Evolutionary conservation across 2,113 vertebrate species (phyloP).

Genomic region (Oreocharis arfaki): DNA sequence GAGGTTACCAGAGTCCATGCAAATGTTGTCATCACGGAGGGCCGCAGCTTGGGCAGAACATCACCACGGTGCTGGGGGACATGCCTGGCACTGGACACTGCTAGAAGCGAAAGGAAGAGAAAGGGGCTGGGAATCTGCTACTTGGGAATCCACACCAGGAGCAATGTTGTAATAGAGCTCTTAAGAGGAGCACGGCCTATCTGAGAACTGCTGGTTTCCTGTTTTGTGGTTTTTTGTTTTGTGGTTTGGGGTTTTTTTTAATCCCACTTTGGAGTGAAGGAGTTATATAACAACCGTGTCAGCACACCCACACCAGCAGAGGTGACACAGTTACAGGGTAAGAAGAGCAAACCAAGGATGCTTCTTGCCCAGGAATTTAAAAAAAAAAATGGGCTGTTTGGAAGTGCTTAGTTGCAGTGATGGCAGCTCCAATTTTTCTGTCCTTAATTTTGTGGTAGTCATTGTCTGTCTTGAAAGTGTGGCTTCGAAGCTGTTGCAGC

Average conservation of each 20-base stretch:
- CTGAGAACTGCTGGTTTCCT: not conserved
- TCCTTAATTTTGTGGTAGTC: not conserved
- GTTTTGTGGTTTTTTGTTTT: not conserved
- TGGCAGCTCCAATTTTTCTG: not conserved
- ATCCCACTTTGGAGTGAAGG: not conserved
- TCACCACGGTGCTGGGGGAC: accelerated
- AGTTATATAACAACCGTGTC: not conserved
- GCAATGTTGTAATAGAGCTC: accelerated
- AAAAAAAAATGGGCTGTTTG: not conserved
- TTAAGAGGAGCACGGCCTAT: not conserved
- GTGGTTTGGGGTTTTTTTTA: not conserved
- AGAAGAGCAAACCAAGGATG: not conserved
- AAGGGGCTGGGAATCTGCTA: not conserved
- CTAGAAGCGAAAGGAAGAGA: not conserved
- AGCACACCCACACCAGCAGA: not conserved
- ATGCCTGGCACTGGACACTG: not conserved
- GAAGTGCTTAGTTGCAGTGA: not conserved
- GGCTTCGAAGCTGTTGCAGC: not conserved
- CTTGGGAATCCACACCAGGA: not conserved
- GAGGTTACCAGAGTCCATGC: not conserved
- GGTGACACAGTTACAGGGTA: not conserved
- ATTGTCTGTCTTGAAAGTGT: not conserved
- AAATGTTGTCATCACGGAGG: not conserved
- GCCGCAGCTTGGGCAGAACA: not conserved
- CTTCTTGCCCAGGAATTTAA: not conserved